A percentile compares a stretch with the other conserved stretches of the same genome.
phyloP scores from a whole-genome alignment of 2,797 vertebrate genomes.

The Pangasius larnaudii region DNA sequence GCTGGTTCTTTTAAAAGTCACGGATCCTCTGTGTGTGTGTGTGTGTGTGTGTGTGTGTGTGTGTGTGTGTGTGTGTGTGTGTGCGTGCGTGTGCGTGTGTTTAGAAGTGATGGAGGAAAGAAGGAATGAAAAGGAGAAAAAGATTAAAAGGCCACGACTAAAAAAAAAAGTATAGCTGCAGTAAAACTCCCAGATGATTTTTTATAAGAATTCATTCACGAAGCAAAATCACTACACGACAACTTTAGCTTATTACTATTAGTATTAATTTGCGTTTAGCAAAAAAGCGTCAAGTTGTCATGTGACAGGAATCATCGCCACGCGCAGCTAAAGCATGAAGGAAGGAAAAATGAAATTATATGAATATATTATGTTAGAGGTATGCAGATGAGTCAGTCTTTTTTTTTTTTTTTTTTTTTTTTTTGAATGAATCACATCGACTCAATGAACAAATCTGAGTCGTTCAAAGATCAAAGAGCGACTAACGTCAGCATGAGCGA shows the following conservation, averaged over 20 bases:
- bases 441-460: neutral
- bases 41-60: slow-evolving; percentile 10
- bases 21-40: slow-evolving; percentile 26
- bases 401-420: neutral
- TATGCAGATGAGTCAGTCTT: neutral
- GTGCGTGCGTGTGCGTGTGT: neutral
- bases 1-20: slow-evolving; percentile 63
- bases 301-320: neutral
- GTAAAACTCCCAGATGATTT: neutral
- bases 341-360: neutral
- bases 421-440: neutral
- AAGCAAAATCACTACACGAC: neutral
- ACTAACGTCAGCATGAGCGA: too few species aligned
- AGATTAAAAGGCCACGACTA: slow-evolving; percentile 12
- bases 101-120: neutral
- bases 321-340: neutral
- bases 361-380: neutral
- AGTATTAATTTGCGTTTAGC: neutral
- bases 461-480: neutral
- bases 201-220: neutral
- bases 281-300: neutral
- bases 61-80: neutral
- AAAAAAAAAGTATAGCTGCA: neutral
- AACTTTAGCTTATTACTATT: neutral
- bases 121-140: neutral